Base-by-base conservation (phyloP, 2,888 invertebrate genomes). In the Dimorphilus gyrociliatus region DNA sequence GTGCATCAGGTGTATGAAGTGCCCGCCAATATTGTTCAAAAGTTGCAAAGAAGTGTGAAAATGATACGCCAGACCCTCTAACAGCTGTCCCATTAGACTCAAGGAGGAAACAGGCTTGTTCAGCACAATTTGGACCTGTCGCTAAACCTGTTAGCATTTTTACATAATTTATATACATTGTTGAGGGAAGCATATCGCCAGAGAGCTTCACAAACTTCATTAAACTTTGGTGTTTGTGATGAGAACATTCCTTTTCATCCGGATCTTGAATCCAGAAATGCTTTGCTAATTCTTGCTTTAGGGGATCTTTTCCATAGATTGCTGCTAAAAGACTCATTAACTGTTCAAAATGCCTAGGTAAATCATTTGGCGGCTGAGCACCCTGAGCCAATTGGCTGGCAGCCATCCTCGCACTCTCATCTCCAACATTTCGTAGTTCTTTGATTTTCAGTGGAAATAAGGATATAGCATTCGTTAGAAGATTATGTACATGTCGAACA, bases 131-230 rank as follows among this genome's bases (percentile, higher is more conserved):
- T 65, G 34, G 76, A 72, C 41, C 51, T 31, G 75, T 76, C 2
- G 81, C 76, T 29, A 92, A 68, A 12, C 81, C 77, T 1, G 76
- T 73, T 43, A 90, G 68, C 75, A 90, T 82, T 44, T 75, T 75
- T 39, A 88, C 68, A 64, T 85, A 88, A 0, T 81, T 78, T 2
- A 80, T 78, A 59, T 85, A 81, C 30, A 90, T 65, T 14, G 78
- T 74, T 4, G 81, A 73, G 6, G 81, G 79, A 38, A 86, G 67
- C 53, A 81, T 70, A 61, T 84, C 84, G 26, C 86, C 84, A 25
- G 85, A 79, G 39, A 81, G 68, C 0, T 82, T 73, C 19, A 90
- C 76, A 63, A 92, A 88, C 67, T 88, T 90, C 65, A 78, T 81
- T 23, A 92, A 37, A 14, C 51, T 51, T n/a, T n/a, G n/a, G n/a